Conservation (phyloP, 2,797 vertebrate genomes). For the Denticeps clupeoides region DNA sequence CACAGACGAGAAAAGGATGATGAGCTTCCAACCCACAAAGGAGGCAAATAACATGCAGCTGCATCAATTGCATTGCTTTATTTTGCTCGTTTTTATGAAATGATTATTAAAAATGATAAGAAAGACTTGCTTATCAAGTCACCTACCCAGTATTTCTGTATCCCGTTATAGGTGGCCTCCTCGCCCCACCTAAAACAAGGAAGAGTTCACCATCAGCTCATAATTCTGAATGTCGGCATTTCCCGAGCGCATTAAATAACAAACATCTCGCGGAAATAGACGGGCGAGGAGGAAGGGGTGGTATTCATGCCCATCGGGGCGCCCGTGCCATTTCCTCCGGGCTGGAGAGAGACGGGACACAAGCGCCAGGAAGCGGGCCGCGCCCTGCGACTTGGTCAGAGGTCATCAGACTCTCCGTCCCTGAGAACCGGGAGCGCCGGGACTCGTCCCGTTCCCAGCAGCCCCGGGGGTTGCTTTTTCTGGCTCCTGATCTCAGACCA, state of each 20-base stretch:
- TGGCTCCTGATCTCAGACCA: too few species aligned
- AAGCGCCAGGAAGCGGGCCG: constrained; percentile 35
- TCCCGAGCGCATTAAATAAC: too few species aligned
- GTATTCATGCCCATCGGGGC: too few species aligned
- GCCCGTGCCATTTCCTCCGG: constrained; percentile 22
- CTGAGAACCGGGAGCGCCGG: neutral
- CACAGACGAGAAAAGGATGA: neutral
- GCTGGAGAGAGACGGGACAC: constrained; percentile 37
- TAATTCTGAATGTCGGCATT: constrained; percentile 4
- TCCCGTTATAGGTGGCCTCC: constrained; percentile 64
- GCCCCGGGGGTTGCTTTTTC: too few species aligned
- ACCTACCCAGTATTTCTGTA: constrained; percentile 89
- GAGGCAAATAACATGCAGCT: neutral
- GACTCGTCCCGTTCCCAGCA: too few species aligned
- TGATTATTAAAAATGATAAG: neutral
- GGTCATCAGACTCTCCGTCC: constrained; percentile 14
- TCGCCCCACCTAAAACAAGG: constrained; percentile 79
- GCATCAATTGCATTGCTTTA: neutral
- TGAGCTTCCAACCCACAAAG: neutral
- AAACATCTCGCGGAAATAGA: constrained; percentile 19
- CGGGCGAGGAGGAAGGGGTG: neutral
- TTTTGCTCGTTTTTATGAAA: neutral
- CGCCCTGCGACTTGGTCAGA: constrained; percentile 12
- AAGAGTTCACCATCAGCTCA: neutral
- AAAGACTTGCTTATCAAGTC: neutral